These are phyloP conservation scores for Zaprionus lineosus DNA, from an alignment of 2,888 invertebrate genomes.

Conservation along the genomic window DNA sequence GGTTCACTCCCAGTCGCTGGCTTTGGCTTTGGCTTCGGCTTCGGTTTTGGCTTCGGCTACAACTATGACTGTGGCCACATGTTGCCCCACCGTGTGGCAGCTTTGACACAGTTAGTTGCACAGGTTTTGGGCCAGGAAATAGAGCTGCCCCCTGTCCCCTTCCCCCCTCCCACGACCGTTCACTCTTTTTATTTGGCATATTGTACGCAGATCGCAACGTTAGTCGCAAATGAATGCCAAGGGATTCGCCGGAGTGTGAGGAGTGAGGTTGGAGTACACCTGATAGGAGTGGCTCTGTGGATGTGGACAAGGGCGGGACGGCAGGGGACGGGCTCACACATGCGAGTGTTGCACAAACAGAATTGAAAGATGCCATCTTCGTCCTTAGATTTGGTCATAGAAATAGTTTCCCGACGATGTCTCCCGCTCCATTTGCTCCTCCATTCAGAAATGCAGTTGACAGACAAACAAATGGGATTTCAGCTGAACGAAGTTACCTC, in stretches of 20 bases:
- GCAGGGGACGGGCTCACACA: too few relatives aligned
- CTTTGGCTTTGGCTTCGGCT: not conserved
- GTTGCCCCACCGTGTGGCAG: constrained; percentile 42
- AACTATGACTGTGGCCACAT: constrained; percentile 31
- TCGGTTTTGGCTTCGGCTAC: not conserved
- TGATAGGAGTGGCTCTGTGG: too few relatives aligned
- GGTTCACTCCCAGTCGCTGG: too few relatives aligned
- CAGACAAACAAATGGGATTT: too few relatives aligned
- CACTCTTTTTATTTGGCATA: constrained; percentile 8
- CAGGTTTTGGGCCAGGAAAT: constrained; percentile 41
- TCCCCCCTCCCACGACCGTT: not conserved
- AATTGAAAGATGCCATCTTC: constrained; percentile 1
- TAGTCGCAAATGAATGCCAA: constrained; percentile 10
- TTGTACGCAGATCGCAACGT: constrained; percentile 30
- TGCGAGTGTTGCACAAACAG: constrained; percentile 1
- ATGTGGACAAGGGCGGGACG: too few relatives aligned
- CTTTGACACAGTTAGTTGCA: constrained; percentile 50
- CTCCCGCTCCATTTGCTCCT: too few relatives aligned
- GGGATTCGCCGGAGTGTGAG: not conserved
- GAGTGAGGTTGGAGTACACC: not conserved
- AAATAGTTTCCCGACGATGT: too few relatives aligned
- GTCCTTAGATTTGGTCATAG: too few relatives aligned
- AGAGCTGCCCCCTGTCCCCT: constrained; percentile 13
- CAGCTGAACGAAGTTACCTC: too few relatives aligned
- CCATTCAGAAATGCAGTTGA: too few relatives aligned